Base-by-base conservation (phyloP, 2,888 invertebrate genomes). In the Plutella xylostella region DNA sequence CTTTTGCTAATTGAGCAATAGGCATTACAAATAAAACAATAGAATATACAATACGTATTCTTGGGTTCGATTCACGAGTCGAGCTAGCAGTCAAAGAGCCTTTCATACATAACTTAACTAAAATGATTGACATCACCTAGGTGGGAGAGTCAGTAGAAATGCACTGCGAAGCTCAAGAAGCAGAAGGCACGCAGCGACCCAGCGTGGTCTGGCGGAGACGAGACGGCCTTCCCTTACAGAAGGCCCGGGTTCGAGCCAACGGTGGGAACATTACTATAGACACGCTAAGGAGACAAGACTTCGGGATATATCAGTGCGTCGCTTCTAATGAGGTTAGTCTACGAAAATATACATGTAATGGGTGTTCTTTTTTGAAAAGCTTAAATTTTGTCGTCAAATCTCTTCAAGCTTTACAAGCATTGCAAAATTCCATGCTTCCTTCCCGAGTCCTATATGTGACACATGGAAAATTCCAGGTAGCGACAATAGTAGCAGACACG, bases 271-370 rank as follows among this genome's bases (percentile, higher is more conserved):
- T 97, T 61, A 96, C 96, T 53, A 93, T 97, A 54, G 93, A 93
- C 62, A 91, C 91, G 58, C 85, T 97, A 57, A 87, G 92, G 9
- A 88, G 96, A 38, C 90, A 92, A 51, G 97, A 97, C 85, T 96
- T 97, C 73, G 97, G 97, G 39, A 92, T 91, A 68, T 98, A 97
- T 74, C 96, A 98, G 78, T 98, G 98, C 79, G 92, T 97, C 56
- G 96, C 95, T 19, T 90, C 92, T 51, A 98, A 97, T 73, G 96
- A 96, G 85, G 85, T 82, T 17, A 34, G 30, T 34, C n/a, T n/a
- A n/a, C n/a, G n/a, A n/a, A n/a, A n/a, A n/a, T n/a, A n/a, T n/a
- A n/a, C n/a, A n/a, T n/a, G n/a, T n/a, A n/a, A n/a, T n/a, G n/a
- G n/a, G n/a, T n/a, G n/a, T n/a, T n/a, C n/a, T 28, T 28, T 3